Evolutionary conservation across 2,113 vertebrate genomes (phyloP).

Genomic region (Stegastes partitus): DNA sequence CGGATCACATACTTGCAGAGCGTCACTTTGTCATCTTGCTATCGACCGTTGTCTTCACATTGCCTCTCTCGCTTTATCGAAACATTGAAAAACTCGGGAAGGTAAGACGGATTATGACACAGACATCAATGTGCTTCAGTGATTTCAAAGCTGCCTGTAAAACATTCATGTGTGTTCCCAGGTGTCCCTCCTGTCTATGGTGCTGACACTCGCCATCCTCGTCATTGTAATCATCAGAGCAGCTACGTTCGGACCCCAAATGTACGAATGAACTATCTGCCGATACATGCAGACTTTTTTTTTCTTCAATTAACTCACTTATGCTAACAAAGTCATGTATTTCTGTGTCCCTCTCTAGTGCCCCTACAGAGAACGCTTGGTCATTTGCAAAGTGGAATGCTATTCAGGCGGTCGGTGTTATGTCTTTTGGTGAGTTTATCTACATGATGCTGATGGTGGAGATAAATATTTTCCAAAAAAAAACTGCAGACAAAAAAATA

Average conservation of each 20-base stretch:
- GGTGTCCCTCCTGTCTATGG: slow-evolving; percentile 92
- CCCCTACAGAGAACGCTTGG: slow-evolving; percentile 90
- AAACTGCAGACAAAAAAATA: too few relatives aligned
- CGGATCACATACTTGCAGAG: slow-evolving; percentile 86
- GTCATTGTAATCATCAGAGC: slow-evolving; percentile 87
- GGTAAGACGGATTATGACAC: slow-evolving; percentile 78
- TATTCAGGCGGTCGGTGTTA: slow-evolving; percentile 92
- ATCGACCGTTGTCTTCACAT: slow-evolving; percentile 87
- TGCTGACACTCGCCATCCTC: slow-evolving; percentile 90
- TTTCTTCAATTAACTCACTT: background rate
- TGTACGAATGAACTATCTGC: slow-evolving; percentile 81
- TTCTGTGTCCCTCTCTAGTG: slow-evolving; percentile 75
- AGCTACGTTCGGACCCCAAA: slow-evolving; percentile 86
- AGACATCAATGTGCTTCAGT: background rate
- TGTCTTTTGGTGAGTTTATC: slow-evolving; percentile 94
- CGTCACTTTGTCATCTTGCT: slow-evolving; percentile 91
- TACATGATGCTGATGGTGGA: slow-evolving; percentile 5
- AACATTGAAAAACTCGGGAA: slow-evolving; percentile 93
- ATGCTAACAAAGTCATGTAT: background rate
- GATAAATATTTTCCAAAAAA: background rate
- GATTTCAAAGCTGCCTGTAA: slow-evolving; percentile 30
- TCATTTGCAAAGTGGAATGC: slow-evolving; percentile 92
- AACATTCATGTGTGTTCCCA: slow-evolving; percentile 75
- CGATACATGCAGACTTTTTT: background rate
- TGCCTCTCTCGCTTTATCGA: slow-evolving; percentile 92